These are phyloP conservation scores for Orthonevra nobilis DNA, from an alignment of 2,888 invertebrate genomes.

Conservation along the genomic window DNA sequence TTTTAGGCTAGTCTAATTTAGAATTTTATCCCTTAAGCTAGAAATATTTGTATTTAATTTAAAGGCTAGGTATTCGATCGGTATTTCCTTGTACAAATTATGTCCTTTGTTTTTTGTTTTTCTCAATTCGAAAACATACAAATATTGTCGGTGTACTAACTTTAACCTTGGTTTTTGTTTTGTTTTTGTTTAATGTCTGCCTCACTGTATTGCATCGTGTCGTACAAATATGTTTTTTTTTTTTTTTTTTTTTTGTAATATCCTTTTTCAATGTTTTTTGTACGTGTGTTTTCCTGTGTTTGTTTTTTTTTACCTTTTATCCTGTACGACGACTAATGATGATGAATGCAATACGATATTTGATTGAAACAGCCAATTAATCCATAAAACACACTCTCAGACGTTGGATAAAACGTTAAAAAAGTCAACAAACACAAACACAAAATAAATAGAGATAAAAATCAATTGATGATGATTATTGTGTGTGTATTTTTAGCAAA, in stretches of 20 bases:
- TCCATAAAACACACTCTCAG: constrained; percentile 50
- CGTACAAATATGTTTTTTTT: constrained; percentile 36
- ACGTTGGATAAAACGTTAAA: constrained; percentile 9
- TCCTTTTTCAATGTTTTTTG: constrained; percentile 48
- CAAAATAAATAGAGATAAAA: constrained; percentile 1
- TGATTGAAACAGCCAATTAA: constrained; percentile 57
- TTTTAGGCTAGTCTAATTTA: constrained; percentile 11
- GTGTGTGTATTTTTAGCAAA: constrained; percentile 51
- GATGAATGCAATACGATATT: constrained; percentile 67
- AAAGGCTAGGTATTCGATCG: constrained; percentile 54
- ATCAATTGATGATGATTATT: constrained; percentile 34
- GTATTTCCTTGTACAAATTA: constrained; percentile 51
- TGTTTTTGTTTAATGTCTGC: constrained; percentile 31
- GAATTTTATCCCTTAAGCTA: too few species aligned
- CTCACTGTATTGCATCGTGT: constrained; percentile 59
- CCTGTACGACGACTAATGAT: constrained; percentile 56
- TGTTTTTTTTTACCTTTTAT: constrained; percentile 30
- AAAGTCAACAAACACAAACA: background rate
- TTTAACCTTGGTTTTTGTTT: constrained; percentile 1
- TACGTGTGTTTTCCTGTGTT: too few species aligned
- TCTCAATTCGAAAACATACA: background rate
- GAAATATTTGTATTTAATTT: constrained; percentile 36
- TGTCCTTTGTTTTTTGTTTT: too few species aligned
- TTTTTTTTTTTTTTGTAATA: too few species aligned
- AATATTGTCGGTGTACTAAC: constrained; percentile 35